These are phyloP conservation scores for Hemistola chrysoprasaria DNA, from an alignment of 2,888 invertebrate species.

Conservation along the genomic window DNA sequence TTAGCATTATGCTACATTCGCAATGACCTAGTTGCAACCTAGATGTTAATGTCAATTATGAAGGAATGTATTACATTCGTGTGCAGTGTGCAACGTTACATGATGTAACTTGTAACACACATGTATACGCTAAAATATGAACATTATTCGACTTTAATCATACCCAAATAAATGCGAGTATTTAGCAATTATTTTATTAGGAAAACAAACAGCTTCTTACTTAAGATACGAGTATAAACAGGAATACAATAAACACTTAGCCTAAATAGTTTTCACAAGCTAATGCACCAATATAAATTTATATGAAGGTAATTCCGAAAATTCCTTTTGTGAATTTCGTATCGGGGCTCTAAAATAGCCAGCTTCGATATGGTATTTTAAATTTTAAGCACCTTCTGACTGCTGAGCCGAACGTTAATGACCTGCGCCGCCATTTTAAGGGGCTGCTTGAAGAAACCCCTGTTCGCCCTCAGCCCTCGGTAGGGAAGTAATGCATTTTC, in stretches of 20 bases:
- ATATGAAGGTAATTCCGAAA: constrained; percentile 11
- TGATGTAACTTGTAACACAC: no score
- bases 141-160: no score
- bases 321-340: constrained; percentile 11
- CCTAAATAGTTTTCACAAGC: no score
- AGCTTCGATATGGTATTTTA: constrained; percentile 65
- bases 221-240: no score
- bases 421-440: constrained; percentile 69
- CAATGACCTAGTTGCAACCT: constrained; percentile 12
- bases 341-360: constrained; percentile 41
- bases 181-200: no score
- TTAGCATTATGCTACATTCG: constrained; percentile 17
- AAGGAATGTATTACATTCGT: neutral
- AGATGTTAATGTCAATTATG: neutral
- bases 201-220: no score
- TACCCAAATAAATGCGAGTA: no score
- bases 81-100: no score
- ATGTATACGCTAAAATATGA: no score
- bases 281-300: constrained; percentile 5
- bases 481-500: constrained; percentile 79
- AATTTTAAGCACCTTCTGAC: constrained; percentile 62
- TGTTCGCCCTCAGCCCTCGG: constrained; percentile 54
- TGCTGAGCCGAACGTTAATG: constrained; percentile 68
- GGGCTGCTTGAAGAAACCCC: constrained; percentile 68
- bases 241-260: no score